A percentile compares a stretch with the other conserved stretches of the same genome.
Conservation (phyloP, 1,140 invertebrate genomes). For the Pachyrhynchus sulphureomaculatus region DNA sequence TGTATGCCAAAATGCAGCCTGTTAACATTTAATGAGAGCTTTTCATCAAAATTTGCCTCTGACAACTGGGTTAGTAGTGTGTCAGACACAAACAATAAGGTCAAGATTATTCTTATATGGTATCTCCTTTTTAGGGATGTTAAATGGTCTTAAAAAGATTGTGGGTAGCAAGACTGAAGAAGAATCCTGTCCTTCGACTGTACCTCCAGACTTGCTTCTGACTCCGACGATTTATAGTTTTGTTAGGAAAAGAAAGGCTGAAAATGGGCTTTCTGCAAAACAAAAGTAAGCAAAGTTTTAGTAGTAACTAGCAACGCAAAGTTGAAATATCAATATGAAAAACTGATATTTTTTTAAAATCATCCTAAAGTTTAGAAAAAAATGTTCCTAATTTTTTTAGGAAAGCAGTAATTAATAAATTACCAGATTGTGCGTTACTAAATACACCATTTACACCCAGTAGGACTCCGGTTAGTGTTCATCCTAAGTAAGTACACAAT, state of each 20-base stretch:
- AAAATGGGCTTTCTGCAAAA: slow-evolving; percentile 50
- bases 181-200: slow-evolving; percentile 49
- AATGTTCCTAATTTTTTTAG: slow-evolving; percentile 28
- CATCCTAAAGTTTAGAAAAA: not conserved
- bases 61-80: too few species aligned
- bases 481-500: slow-evolving; percentile 43
- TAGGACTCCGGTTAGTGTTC: slow-evolving; percentile 39
- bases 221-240: slow-evolving; percentile 56
- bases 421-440: slow-evolving; percentile 42
- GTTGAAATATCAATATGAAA: too few species aligned
- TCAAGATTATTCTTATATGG: too few species aligned
- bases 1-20: too few species aligned
- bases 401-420: slow-evolving; percentile 39
- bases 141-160: slow-evolving; percentile 75
- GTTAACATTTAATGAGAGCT: too few species aligned
- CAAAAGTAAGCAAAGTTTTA: slow-evolving; percentile 56
- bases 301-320: not conserved
- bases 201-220: slow-evolving; percentile 45
- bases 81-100: too few species aligned
- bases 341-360: too few species aligned
- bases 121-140: slow-evolving; percentile 69
- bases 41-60: too few species aligned
- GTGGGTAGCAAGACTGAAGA: slow-evolving; percentile 60
- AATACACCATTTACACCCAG: slow-evolving; percentile 44
- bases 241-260: slow-evolving; percentile 64